Percentiles rank a stretch among this genome's conserved stretches.
Evolutionary conservation across 2,888 invertebrate genomes (phyloP).

Genomic region (Acrobasis repandana): DNA sequence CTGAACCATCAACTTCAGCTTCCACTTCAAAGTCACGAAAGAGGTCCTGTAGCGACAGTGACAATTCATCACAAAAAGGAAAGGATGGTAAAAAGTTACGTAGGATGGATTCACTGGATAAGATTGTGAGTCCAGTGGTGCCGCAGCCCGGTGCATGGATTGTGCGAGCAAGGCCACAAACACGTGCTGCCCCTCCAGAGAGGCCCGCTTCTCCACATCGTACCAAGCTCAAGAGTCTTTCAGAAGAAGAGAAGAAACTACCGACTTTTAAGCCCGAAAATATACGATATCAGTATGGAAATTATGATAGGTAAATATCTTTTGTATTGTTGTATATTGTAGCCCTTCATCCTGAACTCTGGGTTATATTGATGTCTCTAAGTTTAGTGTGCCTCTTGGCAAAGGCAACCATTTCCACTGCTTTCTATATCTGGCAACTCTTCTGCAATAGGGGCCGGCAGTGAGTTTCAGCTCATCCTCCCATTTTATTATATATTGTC

Average conservation of each 20-base stretch:
- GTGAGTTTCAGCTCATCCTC: no score
- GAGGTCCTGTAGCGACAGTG: constrained; percentile 81
- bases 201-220: constrained; percentile 77
- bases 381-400: no score
- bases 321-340: constrained; percentile 5
- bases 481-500: no score
- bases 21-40: constrained; percentile 70
- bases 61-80: constrained; percentile 78
- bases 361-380: no score
- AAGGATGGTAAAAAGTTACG: constrained; percentile 83
- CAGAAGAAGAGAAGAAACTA: constrained; percentile 71
- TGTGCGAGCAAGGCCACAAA: constrained; percentile 67
- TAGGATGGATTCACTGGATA: constrained; percentile 90
- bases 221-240: constrained; percentile 55
- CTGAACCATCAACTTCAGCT: constrained; percentile 66
- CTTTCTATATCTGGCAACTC: no score
- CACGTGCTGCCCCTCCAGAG: constrained; percentile 63
- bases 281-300: constrained; percentile 95
- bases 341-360: no score
- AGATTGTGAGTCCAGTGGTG: constrained; percentile 95
- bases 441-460: no score
- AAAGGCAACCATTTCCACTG: no score
- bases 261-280: constrained; percentile 90
- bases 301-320: constrained; percentile 89
- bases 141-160: constrained; percentile 95